phyloP scores from a whole-genome alignment of 2,797 vertebrate species.

The Pogoniulus pusillus region DNA sequence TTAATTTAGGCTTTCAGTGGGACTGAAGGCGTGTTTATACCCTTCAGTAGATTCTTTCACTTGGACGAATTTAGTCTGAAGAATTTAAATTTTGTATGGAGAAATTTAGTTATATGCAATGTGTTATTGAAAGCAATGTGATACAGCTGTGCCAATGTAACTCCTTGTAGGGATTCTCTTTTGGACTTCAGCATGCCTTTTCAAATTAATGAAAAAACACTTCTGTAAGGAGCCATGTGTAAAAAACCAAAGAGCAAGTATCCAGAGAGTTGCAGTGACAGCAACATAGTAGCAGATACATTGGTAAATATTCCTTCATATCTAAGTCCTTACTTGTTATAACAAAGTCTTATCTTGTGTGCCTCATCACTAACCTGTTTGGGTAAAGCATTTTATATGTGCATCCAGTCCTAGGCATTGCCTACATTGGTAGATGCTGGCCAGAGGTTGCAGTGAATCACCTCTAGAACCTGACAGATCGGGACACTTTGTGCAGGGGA shows the following conservation, averaged over 20 bases:
- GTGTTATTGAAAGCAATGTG: background rate
- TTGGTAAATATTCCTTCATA: background rate
- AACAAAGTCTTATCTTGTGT: background rate
- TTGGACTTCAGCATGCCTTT: background rate
- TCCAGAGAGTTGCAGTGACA: background rate
- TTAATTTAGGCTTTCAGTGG: background rate
- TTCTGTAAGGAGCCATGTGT: background rate
- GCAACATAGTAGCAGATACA: background rate
- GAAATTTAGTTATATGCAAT: background rate
- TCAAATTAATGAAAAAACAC: background rate
- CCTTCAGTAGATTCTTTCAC: background rate
- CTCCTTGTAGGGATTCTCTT: background rate
- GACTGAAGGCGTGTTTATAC: background rate
- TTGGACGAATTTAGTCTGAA: background rate
- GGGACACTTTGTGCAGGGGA: background rate
- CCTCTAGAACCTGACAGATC: background rate
- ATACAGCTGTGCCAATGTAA: background rate
- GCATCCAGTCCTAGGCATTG: fast-evolving
- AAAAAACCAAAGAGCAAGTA: background rate
- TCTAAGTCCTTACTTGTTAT: background rate
- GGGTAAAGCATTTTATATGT: background rate
- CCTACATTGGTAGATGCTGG: background rate
- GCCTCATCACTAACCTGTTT: background rate
- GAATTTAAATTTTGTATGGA: background rate
- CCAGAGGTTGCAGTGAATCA: background rate